Base-by-base conservation (phyloP, 2,888 invertebrate genomes). In the Lydus trimaculatus region DNA sequence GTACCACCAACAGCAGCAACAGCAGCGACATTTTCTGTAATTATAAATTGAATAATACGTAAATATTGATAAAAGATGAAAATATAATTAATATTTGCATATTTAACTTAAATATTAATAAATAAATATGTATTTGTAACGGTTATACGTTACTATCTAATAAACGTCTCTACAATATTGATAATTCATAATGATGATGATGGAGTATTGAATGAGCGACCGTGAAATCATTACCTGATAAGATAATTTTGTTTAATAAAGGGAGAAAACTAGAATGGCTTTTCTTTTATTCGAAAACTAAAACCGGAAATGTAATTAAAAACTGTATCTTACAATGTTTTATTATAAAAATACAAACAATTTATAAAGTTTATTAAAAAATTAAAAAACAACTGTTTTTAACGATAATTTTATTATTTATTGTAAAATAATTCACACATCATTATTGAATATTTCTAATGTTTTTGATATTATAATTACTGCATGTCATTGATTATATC, bases 21-120 rank as follows among this genome's bases (percentile, higher is more conserved):
- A 13, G 25, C 23, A 58, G 43, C 59, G 58, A 59, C 59, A 63
- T 33, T 39, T 59, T 66, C 69, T 69, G 69, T 20, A 69, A 69
- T 39, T 23, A 25, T 9, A 69, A 63, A 65, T 43, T n/a, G 60
- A 58, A 31, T 36, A 33, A 64, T 17, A 13, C 43, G 6, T 43
- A 8, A 64, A 33, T 39, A 67, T 23, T 43, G 36, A 48, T 48
- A 9, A 63, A 63, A 59, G 23, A 62, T 66, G 62, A 62, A 66
- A 66, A 58, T 62, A 17, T 36, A 23, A 20, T 65, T 62, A 39
- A 61, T 62, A 66, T 15, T 65, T 65, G 11, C 52, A 52, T 31
- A 65, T 56, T 3, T 28, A 58, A 58, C 39, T 58, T 64, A 36
- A 11, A 52, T 52, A 23, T 23, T 52, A 13, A 48, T 48, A 48